Evolutionary conservation across 2,113 vertebrate genomes (phyloP), one percentile per base, ranked within the genome.

Genomic region (Pimephales promelas): DNA sequence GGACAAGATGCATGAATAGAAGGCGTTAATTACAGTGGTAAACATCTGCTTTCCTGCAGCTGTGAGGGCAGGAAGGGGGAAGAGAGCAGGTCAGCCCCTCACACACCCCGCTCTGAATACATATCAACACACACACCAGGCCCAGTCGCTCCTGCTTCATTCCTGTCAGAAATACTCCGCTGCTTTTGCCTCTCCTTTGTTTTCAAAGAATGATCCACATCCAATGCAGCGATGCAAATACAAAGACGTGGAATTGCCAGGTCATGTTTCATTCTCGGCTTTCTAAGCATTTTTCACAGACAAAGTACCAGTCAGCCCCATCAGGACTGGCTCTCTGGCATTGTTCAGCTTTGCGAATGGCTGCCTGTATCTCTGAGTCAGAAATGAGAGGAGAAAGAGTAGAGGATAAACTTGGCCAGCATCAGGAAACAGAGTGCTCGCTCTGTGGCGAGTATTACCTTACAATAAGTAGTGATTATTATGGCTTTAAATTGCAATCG

Each of bases 41-140:
- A 89, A 89, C 90, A 94, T 93, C 89, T 90, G 88, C 88, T 94
- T 92, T 91, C 91, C 90, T 90, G 83, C 91, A 91, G 91, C 90
- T 90, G 88, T 80, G 34, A 86, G 84, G 86, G 84, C 77, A 85
- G 79, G 40, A 43, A 81, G 87, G 81, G 78, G 66, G 49, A 66
- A 75, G 79, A 28, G 86, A 70, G 68, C 74, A 62, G 20, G 36
- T 75, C 66, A 66, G 24, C 62, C 84, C 36, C 66, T 54, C 56
- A 43, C 70, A 80, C 18, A 59, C 68, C 56, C 70, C 16, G 45
- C 40, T 24, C 80, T 54, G 61, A 62, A 75, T 75, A 75, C 43
- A 70, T 70, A 85, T 80, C 71, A 77, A 82, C 24, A 73, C 75
- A 83, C 45, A 75, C 81, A 83, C 73, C 22, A 14, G 4, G 47